Evolutionary conservation across 30 jellyfish, hydroid and myxozoan species (phyloP).

Genomic region (Chrysaora quinquecirrha): DNA sequence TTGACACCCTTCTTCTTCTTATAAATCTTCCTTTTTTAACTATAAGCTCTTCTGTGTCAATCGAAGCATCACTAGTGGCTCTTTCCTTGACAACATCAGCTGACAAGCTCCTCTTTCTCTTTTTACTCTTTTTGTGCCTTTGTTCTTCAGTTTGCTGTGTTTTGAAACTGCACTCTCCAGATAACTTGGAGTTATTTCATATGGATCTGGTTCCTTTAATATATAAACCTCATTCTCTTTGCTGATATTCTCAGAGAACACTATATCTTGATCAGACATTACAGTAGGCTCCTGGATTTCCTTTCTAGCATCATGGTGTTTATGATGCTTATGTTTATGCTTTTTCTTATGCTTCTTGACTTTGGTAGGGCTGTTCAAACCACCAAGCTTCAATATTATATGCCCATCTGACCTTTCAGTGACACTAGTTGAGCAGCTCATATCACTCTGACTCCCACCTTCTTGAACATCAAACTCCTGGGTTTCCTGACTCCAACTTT

Average conservation of each 20-base stretch:
- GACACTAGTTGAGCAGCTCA: slow-evolving; percentile 33
- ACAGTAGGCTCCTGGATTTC: no score
- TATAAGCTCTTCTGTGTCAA: slow-evolving; percentile 10
- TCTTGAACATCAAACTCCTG: background rate
- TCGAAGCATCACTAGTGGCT: no score
- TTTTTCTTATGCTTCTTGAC: slow-evolving; percentile 53
- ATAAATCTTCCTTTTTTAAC: slow-evolving; percentile 78
- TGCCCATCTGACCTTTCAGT: slow-evolving; percentile 77
- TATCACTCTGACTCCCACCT: background rate
- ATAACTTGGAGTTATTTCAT: no score
- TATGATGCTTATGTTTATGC: slow-evolving; percentile 54
- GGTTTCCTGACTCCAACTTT: background rate
- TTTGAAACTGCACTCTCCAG: no score
- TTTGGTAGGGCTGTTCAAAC: slow-evolving; percentile 48
- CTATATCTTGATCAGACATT: no score
- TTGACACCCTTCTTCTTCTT: slow-evolving; percentile 83
- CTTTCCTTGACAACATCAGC: no score
- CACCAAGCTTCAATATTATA: slow-evolving; percentile 56
- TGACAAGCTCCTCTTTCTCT: slow-evolving; percentile 45
- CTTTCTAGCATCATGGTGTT: background rate
- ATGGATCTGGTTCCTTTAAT: no score
- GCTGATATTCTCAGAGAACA: no score
- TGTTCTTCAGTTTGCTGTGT: background rate
- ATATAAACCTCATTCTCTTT: no score
- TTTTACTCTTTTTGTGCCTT: slow-evolving; percentile 43